Evolutionary conservation across 2,113 vertebrate species (phyloP), one percentile per base, ranked within the genome.

Genomic region (Lamprologus tigripictilis): DNA sequence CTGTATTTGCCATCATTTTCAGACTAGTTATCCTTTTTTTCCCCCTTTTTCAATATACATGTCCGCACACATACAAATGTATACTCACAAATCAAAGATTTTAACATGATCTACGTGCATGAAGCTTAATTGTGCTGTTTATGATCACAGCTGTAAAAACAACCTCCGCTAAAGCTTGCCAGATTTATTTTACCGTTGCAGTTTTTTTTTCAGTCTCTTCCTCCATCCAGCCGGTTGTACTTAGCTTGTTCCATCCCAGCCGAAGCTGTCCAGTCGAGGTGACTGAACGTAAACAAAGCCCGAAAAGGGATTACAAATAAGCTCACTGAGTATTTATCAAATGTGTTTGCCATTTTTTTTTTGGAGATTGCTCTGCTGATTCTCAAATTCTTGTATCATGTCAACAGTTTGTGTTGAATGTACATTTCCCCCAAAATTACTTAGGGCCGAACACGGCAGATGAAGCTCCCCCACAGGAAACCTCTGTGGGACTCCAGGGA

Each of bases 181-280:
- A 45, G 66, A 42, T 23, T 73, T 31, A 12, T 49, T 4, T 49
- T 78, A n/a, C 2, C 4, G 2, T 31, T 31, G 6, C 42, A 28
- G 21, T 0, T 0, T 76, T 76, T 73, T 28, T 76, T 26, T 11
- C 40, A 17, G 21, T 73, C 40, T 17, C 68, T 7, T 45, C 37
- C 66, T 73, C 68, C 68, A 73, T 28, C 40, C 68, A 73, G 68
- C 8, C 21, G 1, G 8, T 45, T 73, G 68, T 47, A 76, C 23
- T 47, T 76, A 47, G 68, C 14, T 17, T 76, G 68, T 76, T 76
- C 40, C 40, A 76, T 28, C 40, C 40, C 71, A 76, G 71, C 71
- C 3, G 6, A 76, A 26, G 9, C 71, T 76, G 71, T 28, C 42
- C 40, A 19, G 23, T 47, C 16, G 1, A 76, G 42, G 71, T 47